Percentiles rank a stretch among this genome's conserved stretches.
Evolutionary conservation across 1,140 invertebrate genomes (phyloP).

Genomic region (Periplaneta americana): DNA sequence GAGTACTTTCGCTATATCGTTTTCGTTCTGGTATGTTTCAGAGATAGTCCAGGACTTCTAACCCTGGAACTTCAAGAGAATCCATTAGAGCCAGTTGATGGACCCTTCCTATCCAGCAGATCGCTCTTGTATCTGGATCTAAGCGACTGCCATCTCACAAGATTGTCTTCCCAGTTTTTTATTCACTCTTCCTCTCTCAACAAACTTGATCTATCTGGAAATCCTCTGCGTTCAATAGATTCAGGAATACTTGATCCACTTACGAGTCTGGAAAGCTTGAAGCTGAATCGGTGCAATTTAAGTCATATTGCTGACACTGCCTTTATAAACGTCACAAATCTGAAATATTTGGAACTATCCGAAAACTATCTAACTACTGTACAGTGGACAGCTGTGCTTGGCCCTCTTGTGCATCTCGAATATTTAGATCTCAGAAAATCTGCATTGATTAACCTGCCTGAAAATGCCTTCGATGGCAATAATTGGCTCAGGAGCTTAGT

Average conservation of each 20-base stretch:
- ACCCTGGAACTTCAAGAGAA: slow-evolving; percentile 65
- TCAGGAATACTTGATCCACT: slow-evolving; percentile 54
- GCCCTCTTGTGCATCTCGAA: slow-evolving; percentile 52
- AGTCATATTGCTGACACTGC: slow-evolving; percentile 48
- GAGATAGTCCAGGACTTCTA: slow-evolving; percentile 59
- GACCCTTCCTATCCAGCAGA: slow-evolving; percentile 56
- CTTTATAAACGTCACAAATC: slow-evolving; percentile 49
- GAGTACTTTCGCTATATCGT: no score
- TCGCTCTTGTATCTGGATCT: slow-evolving; percentile 62
- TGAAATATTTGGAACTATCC: slow-evolving; percentile 57
- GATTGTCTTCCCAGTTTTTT: slow-evolving; percentile 57
- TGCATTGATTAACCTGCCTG: slow-evolving; percentile 52
- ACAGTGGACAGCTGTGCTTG: slow-evolving; percentile 53
- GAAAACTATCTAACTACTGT: slow-evolving; percentile 50
- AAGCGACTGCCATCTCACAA: slow-evolving; percentile 52
- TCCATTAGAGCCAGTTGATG: slow-evolving; percentile 51
- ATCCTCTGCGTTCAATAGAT: slow-evolving; percentile 52
- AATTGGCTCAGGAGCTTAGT: slow-evolving; percentile 57
- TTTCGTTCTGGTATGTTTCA: slow-evolving; percentile 41
- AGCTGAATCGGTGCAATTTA: slow-evolving; percentile 56
- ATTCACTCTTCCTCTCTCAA: slow-evolving; percentile 57
- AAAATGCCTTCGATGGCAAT: slow-evolving; percentile 58
- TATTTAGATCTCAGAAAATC: slow-evolving; percentile 57
- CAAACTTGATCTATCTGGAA: slow-evolving; percentile 61
- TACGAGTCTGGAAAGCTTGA: slow-evolving; percentile 55